Evolutionary conservation across 35 echinoderm and acorn worm species (phyloP).

Genomic region (Ophiothrix spiculata): DNA sequence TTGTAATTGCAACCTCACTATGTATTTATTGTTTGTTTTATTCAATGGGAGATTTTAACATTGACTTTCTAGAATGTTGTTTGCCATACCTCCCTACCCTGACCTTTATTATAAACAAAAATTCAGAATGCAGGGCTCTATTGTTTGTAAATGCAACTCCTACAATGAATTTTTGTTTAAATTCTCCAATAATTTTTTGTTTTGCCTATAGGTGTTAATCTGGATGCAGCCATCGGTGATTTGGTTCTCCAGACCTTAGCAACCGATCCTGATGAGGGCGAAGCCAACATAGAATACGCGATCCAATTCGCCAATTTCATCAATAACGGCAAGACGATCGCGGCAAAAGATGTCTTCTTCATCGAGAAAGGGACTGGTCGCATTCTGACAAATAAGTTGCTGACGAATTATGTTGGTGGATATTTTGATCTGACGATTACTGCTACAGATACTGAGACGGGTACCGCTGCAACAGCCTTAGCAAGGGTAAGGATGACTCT

Average conservation of each 20-base stretch:
- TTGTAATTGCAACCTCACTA: too few species aligned
- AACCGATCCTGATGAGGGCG: conserved; percentile 38
- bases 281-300: conserved; percentile 30
- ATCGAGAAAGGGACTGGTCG: conserved; percentile 50
- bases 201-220: conserved; percentile 62
- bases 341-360: conserved; percentile 35
- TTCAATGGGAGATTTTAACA: not conserved
- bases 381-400: conserved; percentile 36
- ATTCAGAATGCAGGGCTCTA: too few species aligned
- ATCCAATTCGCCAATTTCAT: conserved; percentile 33
- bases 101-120: too few species aligned
- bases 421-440: conserved; percentile 74
- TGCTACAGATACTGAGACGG: conserved; percentile 50
- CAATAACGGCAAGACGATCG: not conserved
- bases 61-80: too few species aligned
- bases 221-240: conserved; percentile 32
- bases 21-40: not conserved
- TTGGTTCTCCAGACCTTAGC: conserved; percentile 21
- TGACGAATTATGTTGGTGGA: conserved; percentile 25
- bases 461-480: conserved; percentile 11
- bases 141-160: too few species aligned
- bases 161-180: too few species aligned
- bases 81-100: too few species aligned
- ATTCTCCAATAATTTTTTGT: too few species aligned
- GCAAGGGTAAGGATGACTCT: conserved; percentile 48